Base-by-base conservation (phyloP, 2,113 vertebrate genomes). In the Gnathonemus echidnorhynchus region DNA sequence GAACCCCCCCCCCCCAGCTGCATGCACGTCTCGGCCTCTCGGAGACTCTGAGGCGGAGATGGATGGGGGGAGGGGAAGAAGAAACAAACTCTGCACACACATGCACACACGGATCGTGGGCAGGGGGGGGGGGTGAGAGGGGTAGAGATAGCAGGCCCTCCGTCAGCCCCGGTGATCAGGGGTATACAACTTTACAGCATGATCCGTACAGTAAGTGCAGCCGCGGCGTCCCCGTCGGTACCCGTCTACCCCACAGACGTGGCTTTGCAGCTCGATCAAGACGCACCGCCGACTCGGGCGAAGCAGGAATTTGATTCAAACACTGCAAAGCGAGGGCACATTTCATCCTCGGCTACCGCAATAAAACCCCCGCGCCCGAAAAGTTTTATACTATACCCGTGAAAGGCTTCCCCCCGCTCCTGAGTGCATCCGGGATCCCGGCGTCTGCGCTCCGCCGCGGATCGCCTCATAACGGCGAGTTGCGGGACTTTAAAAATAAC, bases 361-460 rank as follows among this genome's bases (percentile, higher is more conserved):
- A 91, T 52, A 52, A 88, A 88, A 39, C 45, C 70, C 31, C 89
- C 46, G 58, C 66, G 74, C 62, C 42, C 45, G 94, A 94, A 94
- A 90, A 92, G 48, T 27, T 89, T 91, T 94, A 89, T 95, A 95
- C 95, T 93, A 93, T 95, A 91, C 90, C 92, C 95, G 92, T 94
- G 95, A 90, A 94, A 93, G 92, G 92, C 93, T 93, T 95, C 62
- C 90, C 93, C 93, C 95, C 95, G 91, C 93, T 89, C 90, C 94
- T 93, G 93, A 85, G 93, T 92, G 94, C 95, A 96, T 96, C 92
- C 95, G 95, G 94, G 93, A 95, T 85, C 93, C 91, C 92, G 94
- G 94, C 94, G 91, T 88, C 90, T 93, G 93, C 93, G 92, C 91
- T 92, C 83, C 92, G 86, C 90, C 92, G 93, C 92, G 56, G 93